Evolutionary conservation across 2,113 vertebrate genomes (phyloP).

Genomic region (Lipotes vexillifer): DNA sequence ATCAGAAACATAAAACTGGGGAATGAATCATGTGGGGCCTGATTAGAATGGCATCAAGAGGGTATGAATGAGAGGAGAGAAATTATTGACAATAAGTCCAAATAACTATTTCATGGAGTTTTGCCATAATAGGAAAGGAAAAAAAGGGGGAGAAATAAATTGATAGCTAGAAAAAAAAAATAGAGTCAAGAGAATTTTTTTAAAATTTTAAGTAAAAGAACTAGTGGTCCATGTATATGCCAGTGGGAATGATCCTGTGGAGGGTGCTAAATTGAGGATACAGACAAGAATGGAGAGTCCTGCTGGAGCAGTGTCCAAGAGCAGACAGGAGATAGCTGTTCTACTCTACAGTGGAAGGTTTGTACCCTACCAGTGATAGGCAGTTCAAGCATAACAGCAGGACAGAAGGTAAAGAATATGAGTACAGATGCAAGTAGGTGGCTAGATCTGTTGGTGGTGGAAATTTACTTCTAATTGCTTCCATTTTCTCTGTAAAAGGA

Average conservation of each 20-base stretch:
- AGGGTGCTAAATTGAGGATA: neutral
- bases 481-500: neutral
- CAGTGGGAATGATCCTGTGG: neutral
- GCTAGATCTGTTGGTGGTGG: neutral
- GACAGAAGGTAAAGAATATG: neutral
- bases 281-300: neutral
- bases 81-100: neutral
- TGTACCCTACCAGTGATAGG: neutral
- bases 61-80: neutral
- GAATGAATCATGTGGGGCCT: neutral
- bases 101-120: neutral
- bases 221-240: neutral
- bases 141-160: neutral
- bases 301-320: neutral
- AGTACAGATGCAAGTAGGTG: neutral
- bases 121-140: neutral
- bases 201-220: neutral
- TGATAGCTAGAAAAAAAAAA: neutral
- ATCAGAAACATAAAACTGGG: neutral
- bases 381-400: neutral
- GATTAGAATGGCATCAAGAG: neutral
- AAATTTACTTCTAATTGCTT: neutral
- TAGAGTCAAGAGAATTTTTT: neutral
- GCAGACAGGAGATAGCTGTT: neutral
- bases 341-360: neutral